Percentiles rank a stretch among this genome's conserved stretches.
Conservation (phyloP, 2,888 invertebrate species). For the Sesamia inferens region DNA sequence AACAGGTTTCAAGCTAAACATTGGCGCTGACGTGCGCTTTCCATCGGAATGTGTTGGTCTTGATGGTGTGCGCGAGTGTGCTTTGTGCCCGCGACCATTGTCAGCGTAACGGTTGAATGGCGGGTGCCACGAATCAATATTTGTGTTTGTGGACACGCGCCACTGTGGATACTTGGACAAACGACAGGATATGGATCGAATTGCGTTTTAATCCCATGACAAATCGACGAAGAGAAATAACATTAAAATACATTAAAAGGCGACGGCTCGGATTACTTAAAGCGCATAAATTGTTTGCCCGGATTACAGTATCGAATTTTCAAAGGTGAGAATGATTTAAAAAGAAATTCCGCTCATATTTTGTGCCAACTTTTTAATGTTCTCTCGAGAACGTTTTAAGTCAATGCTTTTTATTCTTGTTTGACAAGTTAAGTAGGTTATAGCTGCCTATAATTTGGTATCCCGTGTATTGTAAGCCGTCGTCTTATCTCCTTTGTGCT, state of each 20-base stretch:
- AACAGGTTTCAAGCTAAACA: conserved; percentile 58
- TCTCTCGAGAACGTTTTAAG: conserved; percentile 17
- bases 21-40: conserved; percentile 35
- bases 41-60: conserved; percentile 47
- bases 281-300: conserved; percentile 53
- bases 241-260: conserved; percentile 57
- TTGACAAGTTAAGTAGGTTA: conserved; percentile 39
- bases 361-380: conserved; percentile 20
- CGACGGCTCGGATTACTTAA: conserved; percentile 55
- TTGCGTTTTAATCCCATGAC: conserved; percentile 60
- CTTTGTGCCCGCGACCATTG: conserved; percentile 49
- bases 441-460: conserved; percentile 50
- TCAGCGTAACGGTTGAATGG: conserved; percentile 65
- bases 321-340: conserved; percentile 51
- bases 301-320: conserved; percentile 51
- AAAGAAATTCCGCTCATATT: conserved; percentile 34
- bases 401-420: conserved; percentile 37
- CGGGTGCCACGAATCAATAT: conserved; percentile 68
- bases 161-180: conserved; percentile 53
- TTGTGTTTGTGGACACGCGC: conserved; percentile 69
- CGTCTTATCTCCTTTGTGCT: conserved; percentile 58
- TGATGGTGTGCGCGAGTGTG: conserved; percentile 26
- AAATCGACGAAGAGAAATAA: conserved; percentile 50
- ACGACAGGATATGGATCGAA: conserved; percentile 51
- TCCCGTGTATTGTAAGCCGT: conserved; percentile 49